These are phyloP conservation scores for Tanytarsus gracilentus DNA, from an alignment of 2,888 invertebrate genomes.

Conservation along the genomic window DNA sequence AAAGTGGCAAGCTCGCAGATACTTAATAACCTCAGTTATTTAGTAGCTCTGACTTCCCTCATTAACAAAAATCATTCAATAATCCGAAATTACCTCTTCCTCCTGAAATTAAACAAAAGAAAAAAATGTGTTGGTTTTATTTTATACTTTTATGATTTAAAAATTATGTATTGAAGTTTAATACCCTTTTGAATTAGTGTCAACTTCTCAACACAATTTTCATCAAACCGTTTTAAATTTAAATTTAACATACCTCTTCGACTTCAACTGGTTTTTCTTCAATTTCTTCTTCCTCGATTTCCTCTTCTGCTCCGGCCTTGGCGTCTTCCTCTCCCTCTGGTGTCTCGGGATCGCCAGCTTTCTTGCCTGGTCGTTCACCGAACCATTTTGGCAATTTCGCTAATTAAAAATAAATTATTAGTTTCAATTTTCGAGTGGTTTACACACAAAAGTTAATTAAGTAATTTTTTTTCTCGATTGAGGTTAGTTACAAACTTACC, in stretches of 20 bases:
- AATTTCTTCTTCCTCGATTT: conserved; percentile 61
- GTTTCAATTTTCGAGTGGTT: conserved; percentile 9
- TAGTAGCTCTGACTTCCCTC: no score
- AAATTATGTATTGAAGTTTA: no score
- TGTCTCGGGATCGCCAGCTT: conserved; percentile 77
- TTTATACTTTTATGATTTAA: background rate
- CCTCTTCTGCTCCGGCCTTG: conserved; percentile 67
- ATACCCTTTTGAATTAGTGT: background rate
- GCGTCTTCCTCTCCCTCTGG: conserved; percentile 86
- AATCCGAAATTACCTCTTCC: no score
- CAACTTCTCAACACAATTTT: background rate
- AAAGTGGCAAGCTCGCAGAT: no score
- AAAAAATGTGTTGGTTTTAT: no score
- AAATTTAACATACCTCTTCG: conserved; percentile 2
- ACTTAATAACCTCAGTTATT: no score
- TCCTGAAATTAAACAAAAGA: no score
- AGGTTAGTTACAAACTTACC: conserved; percentile 51
- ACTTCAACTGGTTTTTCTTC: conserved; percentile 46
- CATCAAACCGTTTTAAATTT: background rate
- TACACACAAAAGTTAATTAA: background rate
- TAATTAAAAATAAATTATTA: conserved; percentile 38
- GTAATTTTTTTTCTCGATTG: background rate
- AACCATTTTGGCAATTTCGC: conserved; percentile 93
- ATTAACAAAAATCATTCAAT: no score
- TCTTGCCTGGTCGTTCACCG: conserved; percentile 90